A percentile compares a stretch with the other conserved stretches of the same genome.
phyloP scores from a whole-genome alignment of 2,113 vertebrate species.

The Sorex fumeus region DNA sequence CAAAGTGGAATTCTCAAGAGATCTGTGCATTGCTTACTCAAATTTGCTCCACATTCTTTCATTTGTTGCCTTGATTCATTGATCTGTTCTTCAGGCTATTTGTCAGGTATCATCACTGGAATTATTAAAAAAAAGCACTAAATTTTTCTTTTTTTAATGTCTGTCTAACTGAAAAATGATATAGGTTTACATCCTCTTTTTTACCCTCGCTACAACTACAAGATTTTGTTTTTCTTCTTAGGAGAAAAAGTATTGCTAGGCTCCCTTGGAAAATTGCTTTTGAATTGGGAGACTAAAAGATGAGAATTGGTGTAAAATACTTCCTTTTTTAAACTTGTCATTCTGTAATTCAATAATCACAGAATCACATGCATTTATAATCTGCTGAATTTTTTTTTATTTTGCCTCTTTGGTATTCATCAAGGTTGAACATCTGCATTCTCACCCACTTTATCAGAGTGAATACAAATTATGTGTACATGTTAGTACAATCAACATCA shows the following conservation, averaged over 20 bases:
- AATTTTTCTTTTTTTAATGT: background rate
- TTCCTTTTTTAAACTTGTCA: background rate
- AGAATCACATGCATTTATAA: background rate
- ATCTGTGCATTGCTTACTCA: background rate
- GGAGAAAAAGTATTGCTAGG: conserved; percentile 29
- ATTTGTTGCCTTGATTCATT: background rate
- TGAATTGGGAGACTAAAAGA: conserved; percentile 6
- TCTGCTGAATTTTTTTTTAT: background rate
- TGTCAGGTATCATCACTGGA: background rate
- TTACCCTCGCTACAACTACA: background rate
- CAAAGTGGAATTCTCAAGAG: background rate
- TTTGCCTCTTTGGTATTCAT: too few relatives aligned
- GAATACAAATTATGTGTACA: too few relatives aligned
- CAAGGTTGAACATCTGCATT: too few relatives aligned
- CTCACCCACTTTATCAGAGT: too few relatives aligned
- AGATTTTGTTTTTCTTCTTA: conserved; percentile 45
- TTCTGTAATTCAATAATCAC: background rate
- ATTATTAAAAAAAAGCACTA: background rate
- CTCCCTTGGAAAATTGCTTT: conserved; percentile 57
- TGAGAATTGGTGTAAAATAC: background rate
- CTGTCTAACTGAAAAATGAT: conserved; percentile 37
- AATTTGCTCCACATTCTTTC: background rate
- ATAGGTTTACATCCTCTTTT: background rate
- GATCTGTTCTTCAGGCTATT: background rate
- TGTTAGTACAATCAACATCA: too few relatives aligned